phyloP scores from a whole-genome alignment of 2,113 vertebrate genomes.

The Machaerirhynchus nigripectus region DNA sequence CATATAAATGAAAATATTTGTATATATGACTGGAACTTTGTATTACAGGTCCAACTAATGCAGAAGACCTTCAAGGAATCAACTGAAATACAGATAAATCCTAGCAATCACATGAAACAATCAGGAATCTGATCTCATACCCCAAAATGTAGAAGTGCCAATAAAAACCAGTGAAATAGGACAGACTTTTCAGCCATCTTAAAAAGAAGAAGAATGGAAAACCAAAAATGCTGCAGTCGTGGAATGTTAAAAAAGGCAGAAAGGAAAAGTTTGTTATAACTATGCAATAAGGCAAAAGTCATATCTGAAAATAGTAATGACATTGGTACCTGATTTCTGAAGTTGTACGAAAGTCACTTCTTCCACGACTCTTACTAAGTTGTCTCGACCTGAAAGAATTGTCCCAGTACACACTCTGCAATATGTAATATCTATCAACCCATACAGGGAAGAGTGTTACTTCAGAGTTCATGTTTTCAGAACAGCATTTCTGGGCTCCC shows the following conservation, averaged over 20 bases:
- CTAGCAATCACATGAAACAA: not conserved
- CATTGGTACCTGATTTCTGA: not conserved
- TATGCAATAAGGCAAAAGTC: not conserved
- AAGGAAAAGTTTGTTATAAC: not conserved
- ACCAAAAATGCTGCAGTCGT: not conserved
- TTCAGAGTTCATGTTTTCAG: not conserved
- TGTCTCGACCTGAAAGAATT: not conserved
- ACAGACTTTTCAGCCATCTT: not conserved
- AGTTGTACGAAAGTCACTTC: not conserved
- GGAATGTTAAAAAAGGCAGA: not conserved
- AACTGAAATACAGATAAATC: not conserved
- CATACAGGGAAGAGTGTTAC: not conserved
- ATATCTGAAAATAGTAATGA: not conserved
- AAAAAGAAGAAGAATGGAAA: not conserved
- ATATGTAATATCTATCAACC: not conserved
- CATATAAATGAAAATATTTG: not conserved
- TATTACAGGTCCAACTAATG: not conserved
- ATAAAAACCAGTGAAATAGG: not conserved
- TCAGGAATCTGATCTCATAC: not conserved
- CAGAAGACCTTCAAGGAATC: not conserved
- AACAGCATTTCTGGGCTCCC: not conserved
- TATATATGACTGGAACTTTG: not conserved
- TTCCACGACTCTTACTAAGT: not conserved
- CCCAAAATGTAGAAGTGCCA: not conserved
- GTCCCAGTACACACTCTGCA: not conserved